Base-by-base conservation (phyloP, 23 tunicate genomes). In the Trididemnum nubilum region DNA sequence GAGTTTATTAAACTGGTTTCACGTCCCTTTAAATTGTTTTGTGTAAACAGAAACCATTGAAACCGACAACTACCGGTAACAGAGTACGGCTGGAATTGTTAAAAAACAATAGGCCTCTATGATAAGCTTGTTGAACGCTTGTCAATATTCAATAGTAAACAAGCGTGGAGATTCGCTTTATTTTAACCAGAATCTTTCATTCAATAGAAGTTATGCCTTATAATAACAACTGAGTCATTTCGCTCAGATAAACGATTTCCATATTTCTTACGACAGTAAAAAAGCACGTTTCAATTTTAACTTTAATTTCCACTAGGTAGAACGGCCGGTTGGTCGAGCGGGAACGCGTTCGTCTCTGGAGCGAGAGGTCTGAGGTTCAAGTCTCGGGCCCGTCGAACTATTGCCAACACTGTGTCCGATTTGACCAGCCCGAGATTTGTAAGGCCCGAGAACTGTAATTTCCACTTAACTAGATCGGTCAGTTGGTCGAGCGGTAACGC, bases 1-100 rank as follows among this genome's bases (percentile, higher is more conserved):
- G n/a, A n/a, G n/a, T n/a, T n/a, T n/a, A n/a, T n/a, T n/a, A n/a
- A n/a, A n/a, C n/a, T n/a, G n/a, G n/a, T n/a, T n/a, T n/a, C n/a
- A n/a, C n/a, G 28, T 77, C 81, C 65, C 70, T 82, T 82, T 82
- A 82, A 82, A 82, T 23, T 82, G 86, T 82, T 82, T 51, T 51
- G 49, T 52, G 78, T 70, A 71, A 82, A 82, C 86, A 71, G 36
- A 82, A 51, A 44, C 77, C 81, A 77, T 70, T 69, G 66, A 50
- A 25, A 80, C 25, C 28, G 18, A 25, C 22, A 28, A 31, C 75
- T 51, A 7, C 5, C 78, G 22, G 0, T 35, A 12, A 58, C 70
- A 58, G 9, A 69, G 5, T 29, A 60, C 22, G 44, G 50, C 38
- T 33, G 24, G 49, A 27, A 51, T 52, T 61, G 71, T 61, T 5